phyloP scores from a whole-genome alignment of 1,140 invertebrate genomes.

The Bradysia coprophila region DNA sequence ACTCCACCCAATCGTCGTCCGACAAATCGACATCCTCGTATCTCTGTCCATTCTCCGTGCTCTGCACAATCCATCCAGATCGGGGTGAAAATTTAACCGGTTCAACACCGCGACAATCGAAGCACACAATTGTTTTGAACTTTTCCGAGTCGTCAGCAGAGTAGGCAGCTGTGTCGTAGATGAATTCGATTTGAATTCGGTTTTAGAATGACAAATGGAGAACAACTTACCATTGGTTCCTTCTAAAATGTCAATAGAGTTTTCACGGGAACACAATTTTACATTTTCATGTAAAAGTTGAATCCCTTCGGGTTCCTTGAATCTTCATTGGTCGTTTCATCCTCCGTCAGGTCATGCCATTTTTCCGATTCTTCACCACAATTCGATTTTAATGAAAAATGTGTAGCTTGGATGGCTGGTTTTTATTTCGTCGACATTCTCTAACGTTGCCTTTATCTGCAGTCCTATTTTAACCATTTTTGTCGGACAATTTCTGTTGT shows the following conservation, averaged over 20 bases:
- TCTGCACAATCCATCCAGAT: conserved; percentile 56
- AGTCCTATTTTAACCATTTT: conserved; percentile 51
- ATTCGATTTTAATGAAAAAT: conserved; percentile 54
- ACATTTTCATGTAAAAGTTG: conserved; percentile 73
- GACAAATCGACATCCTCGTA: conserved; percentile 67
- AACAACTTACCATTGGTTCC: conserved; percentile 41
- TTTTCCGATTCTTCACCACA: conserved; percentile 65
- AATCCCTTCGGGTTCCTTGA: conserved; percentile 43
- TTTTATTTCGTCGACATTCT: conserved; percentile 45
- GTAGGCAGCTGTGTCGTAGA: conserved; percentile 35
- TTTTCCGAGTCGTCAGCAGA: conserved; percentile 43
- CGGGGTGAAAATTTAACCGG: conserved; percentile 69
- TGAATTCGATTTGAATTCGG: too few species aligned
- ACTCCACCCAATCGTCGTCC: conserved; percentile 84
- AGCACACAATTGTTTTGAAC: conserved; percentile 66
- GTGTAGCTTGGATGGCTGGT: conserved; percentile 41
- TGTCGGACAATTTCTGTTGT: too few species aligned
- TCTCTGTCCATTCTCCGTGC: conserved; percentile 44
- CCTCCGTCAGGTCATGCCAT: conserved; percentile 57
- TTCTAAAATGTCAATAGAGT: conserved; percentile 55
- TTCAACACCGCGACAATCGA: conserved; percentile 82
- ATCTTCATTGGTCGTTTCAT: conserved; percentile 43
- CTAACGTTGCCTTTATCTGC: conserved; percentile 42
- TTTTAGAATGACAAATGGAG: too few species aligned
- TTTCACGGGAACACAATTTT: conserved; percentile 72